A percentile compares a stretch with the other conserved stretches of the same genome.
These are phyloP conservation scores for Tryphoninae sp. DNA, from an alignment of 2,888 invertebrate genomes.

Conservation along the genomic window DNA sequence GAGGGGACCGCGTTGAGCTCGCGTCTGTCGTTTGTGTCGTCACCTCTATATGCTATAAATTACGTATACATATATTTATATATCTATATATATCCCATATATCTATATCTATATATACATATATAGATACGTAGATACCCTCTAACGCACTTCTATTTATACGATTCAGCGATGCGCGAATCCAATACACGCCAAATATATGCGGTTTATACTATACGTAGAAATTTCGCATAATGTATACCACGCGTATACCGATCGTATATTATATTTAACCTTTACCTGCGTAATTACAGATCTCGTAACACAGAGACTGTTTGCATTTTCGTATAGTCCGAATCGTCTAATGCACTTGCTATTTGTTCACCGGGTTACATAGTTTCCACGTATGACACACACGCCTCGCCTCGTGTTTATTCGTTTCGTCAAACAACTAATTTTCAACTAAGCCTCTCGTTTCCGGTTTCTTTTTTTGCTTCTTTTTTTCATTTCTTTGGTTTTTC, in stretches of 20 bases:
- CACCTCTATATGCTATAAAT: conserved; percentile 31
- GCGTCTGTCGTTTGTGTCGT: conserved; percentile 51
- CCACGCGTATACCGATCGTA: conserved; percentile 36
- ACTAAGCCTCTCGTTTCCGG: no score
- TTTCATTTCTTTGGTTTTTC: no score
- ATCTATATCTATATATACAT: not conserved
- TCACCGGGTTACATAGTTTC: conserved; percentile 14
- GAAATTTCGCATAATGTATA: conserved; percentile 48
- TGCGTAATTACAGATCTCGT: conserved; percentile 45
- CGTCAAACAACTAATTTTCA: no score
- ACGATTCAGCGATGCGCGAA: conserved; percentile 78
- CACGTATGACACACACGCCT: not conserved
- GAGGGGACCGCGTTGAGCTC: conserved; percentile 43
- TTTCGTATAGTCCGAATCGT: conserved; percentile 8
- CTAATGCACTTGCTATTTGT: conserved; percentile 33
- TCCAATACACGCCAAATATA: conserved; percentile 60
- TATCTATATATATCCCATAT: conserved; percentile 4
- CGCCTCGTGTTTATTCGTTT: not conserved
- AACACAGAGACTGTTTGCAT: conserved; percentile 21
- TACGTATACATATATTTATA: conserved; percentile 24
- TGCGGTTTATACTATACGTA: conserved; percentile 37
- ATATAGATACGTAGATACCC: conserved; percentile 39
- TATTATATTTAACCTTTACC: conserved; percentile 53
- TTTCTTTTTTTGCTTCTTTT: no score
- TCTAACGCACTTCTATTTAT: conserved; percentile 74